Conservation (phyloP, 2,797 vertebrate species). For the Oceanodroma leucorhoa region DNA sequence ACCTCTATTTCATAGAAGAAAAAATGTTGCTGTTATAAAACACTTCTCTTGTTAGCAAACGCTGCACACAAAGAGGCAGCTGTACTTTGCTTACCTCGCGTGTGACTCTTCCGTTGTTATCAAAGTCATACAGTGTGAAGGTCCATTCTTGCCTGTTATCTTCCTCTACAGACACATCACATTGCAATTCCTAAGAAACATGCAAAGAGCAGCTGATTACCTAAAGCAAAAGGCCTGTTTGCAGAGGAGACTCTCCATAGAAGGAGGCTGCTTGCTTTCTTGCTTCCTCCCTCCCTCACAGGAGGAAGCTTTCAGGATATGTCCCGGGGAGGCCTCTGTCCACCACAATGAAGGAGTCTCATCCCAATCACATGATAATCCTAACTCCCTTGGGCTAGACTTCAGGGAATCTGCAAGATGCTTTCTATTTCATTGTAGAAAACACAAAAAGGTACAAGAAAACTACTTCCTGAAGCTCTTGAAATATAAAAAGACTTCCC, state of each 20-base stretch:
- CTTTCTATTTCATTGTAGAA: background rate
- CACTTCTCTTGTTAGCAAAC: background rate
- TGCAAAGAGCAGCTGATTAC: slow-evolving; percentile 59
- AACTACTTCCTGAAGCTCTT: background rate
- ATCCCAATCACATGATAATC: background rate
- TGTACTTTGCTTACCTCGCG: slow-evolving; percentile 85
- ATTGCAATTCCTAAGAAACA: slow-evolving; percentile 91
- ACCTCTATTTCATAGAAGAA: background rate
- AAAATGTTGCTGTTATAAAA: slow-evolving; percentile 39
- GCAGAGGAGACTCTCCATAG: background rate
- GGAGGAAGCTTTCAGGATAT: background rate
- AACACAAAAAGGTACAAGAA: background rate
- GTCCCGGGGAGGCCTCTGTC: background rate
- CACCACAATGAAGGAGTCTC: background rate
- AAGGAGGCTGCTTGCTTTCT: background rate
- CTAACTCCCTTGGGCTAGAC: background rate
- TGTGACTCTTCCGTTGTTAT: slow-evolving; percentile 98
- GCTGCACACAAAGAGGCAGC: background rate
- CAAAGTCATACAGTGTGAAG: slow-evolving; percentile 98
- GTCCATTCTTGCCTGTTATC: slow-evolving; percentile 99
- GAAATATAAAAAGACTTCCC: background rate
- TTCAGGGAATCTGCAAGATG: background rate
- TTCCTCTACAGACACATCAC: slow-evolving; percentile 96
- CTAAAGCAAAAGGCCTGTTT: slow-evolving; percentile 41
- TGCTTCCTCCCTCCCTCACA: background rate